Percentiles rank a stretch among this genome's conserved stretches.
phyloP scores from a whole-genome alignment of 2,113 vertebrate genomes.

The Dasyornis broadbenti region DNA sequence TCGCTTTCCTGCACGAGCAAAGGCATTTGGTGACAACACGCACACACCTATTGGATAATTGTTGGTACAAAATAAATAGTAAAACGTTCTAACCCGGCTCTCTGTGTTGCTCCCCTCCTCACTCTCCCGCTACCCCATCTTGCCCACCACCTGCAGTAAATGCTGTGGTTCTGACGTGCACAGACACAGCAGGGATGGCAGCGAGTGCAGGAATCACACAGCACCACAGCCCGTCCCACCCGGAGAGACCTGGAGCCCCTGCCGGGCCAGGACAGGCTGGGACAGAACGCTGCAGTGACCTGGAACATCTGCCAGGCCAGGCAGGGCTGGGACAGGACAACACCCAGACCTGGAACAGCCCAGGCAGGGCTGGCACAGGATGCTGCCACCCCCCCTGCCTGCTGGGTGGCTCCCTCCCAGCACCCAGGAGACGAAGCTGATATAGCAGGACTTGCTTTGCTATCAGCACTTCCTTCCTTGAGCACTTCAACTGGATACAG shows the following conservation, averaged over 20 bases:
- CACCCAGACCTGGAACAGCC: background rate
- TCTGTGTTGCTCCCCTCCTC: background rate
- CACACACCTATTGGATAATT: accelerated
- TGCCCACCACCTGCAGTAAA: background rate
- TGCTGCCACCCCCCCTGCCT: background rate
- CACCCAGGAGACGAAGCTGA: background rate
- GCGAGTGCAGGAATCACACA: background rate
- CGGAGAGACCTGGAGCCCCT: accelerated
- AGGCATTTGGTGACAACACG: background rate
- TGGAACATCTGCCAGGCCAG: background rate
- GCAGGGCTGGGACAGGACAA: background rate
- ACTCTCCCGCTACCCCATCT: background rate
- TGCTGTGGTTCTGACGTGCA: accelerated
- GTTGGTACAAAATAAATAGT: accelerated
- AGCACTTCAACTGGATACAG: background rate
- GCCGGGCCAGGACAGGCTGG: background rate
- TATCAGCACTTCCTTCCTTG: background rate
- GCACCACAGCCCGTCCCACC: background rate
- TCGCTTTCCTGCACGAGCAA: background rate
- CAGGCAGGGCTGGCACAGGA: background rate
- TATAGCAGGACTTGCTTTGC: background rate
- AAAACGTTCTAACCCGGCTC: background rate
- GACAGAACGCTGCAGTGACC: accelerated
- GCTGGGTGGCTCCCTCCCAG: background rate
- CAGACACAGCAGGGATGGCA: background rate